Conservation (phyloP, 2,113 vertebrate species). For the Chaetodon auriga region DNA sequence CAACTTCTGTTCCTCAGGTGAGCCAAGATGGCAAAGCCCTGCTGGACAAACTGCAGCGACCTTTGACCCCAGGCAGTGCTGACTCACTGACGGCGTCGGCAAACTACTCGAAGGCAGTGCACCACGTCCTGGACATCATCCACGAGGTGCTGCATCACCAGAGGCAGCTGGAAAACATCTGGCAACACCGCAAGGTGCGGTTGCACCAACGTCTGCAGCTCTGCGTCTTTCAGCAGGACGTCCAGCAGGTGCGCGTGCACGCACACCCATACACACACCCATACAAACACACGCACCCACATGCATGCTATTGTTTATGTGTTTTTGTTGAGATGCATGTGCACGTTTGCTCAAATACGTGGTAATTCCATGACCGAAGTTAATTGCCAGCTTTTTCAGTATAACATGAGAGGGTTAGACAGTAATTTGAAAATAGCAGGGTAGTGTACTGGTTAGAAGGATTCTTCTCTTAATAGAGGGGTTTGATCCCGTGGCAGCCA, state of each 20-base stretch:
- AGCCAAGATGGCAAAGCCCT: conserved; percentile 98
- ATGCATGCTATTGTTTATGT: background rate
- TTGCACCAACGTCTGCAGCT: conserved; percentile 97
- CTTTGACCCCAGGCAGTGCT: conserved; percentile 93
- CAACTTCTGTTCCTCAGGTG: conserved; percentile 82
- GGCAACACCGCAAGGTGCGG: conserved; percentile 99
- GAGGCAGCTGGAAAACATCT: conserved; percentile 98
- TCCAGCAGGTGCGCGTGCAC: conserved; percentile 90
- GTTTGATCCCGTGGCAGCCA: conserved; percentile 58
- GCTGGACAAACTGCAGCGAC: conserved; percentile 96
- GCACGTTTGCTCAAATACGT: background rate
- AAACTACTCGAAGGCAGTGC: conserved; percentile 98
- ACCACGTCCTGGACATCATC: conserved; percentile 96
- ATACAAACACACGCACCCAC: background rate
- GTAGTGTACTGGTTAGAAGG: conserved; percentile 44
- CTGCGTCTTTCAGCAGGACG: conserved; percentile 98
- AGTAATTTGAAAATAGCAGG: conserved; percentile 67
- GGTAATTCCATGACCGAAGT: conserved; percentile 5
- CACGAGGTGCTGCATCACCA: conserved; percentile 99
- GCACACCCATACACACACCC: background rate
- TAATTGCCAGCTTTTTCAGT: conserved; percentile 26
- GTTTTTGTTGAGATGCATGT: background rate
- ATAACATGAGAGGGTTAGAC: conserved; percentile 19
- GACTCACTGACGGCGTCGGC: conserved; percentile 96
- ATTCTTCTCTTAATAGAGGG: conserved; percentile 56